A percentile compares a stretch with the other conserved stretches of the same genome.
phyloP scores from a whole-genome alignment of 2,797 vertebrate genomes.

The Spondyliosoma cantharus region DNA sequence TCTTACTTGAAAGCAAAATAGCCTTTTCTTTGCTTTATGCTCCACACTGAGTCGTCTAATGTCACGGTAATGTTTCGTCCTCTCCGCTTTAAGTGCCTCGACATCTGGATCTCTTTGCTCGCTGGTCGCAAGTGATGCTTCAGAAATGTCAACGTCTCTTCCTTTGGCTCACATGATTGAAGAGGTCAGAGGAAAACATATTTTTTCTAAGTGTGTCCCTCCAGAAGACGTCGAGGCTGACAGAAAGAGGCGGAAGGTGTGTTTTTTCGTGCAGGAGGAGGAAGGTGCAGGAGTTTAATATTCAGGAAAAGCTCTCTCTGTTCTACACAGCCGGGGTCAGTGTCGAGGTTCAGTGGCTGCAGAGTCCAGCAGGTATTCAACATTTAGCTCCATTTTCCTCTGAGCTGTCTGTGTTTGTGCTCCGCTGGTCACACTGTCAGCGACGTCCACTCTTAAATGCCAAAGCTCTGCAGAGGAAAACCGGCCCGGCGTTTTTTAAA shows the following conservation, averaged over 20 bases:
- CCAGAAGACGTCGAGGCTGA: not conserved
- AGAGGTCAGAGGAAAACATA: not conserved
- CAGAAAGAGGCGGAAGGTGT: not conserved
- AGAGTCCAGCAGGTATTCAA: conserved; percentile 59
- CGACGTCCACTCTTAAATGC: conserved; percentile 56
- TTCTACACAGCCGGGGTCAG: conserved; percentile 33
- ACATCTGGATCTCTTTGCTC: not conserved
- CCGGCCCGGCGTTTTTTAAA: conserved; percentile 41
- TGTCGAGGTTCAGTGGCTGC: conserved; percentile 43
- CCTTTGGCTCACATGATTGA: not conserved
- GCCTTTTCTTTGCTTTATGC: not conserved
- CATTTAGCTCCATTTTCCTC: conserved; percentile 57
- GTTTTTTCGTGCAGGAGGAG: not conserved
- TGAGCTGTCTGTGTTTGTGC: conserved; percentile 49
- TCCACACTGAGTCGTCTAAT: not conserved
- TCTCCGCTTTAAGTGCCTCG: conserved; percentile 1
- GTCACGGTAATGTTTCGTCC: conserved; percentile 10
- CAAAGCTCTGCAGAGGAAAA: conserved; percentile 35
- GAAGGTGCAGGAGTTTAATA: conserved; percentile 25
- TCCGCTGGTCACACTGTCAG: conserved; percentile 50
- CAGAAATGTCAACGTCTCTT: conserved; percentile 2
- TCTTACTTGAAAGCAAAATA: conserved; percentile 12
- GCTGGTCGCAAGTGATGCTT: not conserved
- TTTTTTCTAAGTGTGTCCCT: too few relatives aligned
- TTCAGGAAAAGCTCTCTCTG: conserved; percentile 8